Evolutionary conservation across 2,113 vertebrate species (phyloP).

Genomic region (Ceratotherium simum): DNA sequence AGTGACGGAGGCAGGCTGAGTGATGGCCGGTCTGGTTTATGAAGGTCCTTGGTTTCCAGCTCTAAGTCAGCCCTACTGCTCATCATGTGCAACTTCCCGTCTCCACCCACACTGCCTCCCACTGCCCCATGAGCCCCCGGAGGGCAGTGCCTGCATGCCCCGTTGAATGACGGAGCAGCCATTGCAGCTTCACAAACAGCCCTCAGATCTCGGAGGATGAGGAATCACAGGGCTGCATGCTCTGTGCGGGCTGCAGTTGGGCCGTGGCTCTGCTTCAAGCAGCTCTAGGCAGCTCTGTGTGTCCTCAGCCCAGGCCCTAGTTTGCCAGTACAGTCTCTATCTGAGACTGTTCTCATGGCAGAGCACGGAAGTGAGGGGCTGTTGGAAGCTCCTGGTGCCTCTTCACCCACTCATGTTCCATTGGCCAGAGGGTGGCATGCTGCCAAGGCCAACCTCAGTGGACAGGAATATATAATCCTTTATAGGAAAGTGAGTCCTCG

Average conservation of each 20-base stretch:
- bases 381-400: background rate
- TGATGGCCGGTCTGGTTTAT: background rate
- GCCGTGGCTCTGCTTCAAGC: too few relatives aligned
- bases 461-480: background rate
- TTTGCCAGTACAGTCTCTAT: background rate
- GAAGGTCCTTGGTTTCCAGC: background rate
- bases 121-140: accelerated
- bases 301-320: accelerated
- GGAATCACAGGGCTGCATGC: too few relatives aligned
- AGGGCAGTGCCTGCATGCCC: background rate
- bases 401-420: accelerated
- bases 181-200: accelerated
- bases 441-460: background rate
- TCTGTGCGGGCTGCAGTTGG: accelerated
- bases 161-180: accelerated
- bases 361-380: background rate
- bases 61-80: background rate
- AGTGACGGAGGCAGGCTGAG: background rate
- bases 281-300: accelerated
- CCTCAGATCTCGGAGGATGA: accelerated
- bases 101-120: background rate
- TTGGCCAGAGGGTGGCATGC: background rate
- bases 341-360: background rate
- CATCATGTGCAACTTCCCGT: background rate
- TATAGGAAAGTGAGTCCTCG: accelerated